A percentile compares a stretch with the other conserved stretches of the same genome.
Evolutionary conservation across 2,113 vertebrate genomes (phyloP).

Genomic region (Vidua chalybeata): DNA sequence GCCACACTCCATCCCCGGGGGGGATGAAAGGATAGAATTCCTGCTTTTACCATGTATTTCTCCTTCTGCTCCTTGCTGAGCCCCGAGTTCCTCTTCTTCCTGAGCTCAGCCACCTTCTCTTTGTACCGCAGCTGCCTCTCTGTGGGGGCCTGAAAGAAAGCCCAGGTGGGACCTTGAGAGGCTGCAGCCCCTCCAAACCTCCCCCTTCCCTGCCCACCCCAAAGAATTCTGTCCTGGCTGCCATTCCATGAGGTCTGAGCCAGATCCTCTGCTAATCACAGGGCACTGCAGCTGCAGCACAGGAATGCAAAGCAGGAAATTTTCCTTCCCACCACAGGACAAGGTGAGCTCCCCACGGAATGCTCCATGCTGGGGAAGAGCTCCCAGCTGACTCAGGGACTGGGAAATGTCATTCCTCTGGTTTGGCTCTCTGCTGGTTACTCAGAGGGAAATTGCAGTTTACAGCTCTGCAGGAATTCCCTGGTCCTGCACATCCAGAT

Average conservation of each 20-base stretch:
- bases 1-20: neutral
- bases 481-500: neutral
- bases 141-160: slow-evolving; percentile 84
- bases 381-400: neutral
- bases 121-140: slow-evolving; percentile 93
- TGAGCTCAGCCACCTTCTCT: slow-evolving; percentile 94
- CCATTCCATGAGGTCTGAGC: neutral
- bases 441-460: neutral
- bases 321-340: neutral
- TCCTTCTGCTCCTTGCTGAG: slow-evolving; percentile 97
- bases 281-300: neutral
- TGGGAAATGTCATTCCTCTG: neutral
- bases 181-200: neutral
- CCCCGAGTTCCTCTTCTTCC: slow-evolving; percentile 92
- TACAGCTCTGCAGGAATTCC: neutral
- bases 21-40: neutral
- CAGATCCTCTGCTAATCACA: neutral
- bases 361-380: neutral
- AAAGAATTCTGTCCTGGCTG: neutral
- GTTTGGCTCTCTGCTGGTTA: neutral
- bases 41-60: slow-evolving; percentile 88
- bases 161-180: neutral
- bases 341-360: neutral
- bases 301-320: neutral
- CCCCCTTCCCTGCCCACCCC: neutral